A percentile compares a stretch with the other conserved stretches of the same genome.
These are phyloP conservation scores for Drosophila nannoptera DNA, from an alignment of 1,140 invertebrate species.

Conservation along the genomic window DNA sequence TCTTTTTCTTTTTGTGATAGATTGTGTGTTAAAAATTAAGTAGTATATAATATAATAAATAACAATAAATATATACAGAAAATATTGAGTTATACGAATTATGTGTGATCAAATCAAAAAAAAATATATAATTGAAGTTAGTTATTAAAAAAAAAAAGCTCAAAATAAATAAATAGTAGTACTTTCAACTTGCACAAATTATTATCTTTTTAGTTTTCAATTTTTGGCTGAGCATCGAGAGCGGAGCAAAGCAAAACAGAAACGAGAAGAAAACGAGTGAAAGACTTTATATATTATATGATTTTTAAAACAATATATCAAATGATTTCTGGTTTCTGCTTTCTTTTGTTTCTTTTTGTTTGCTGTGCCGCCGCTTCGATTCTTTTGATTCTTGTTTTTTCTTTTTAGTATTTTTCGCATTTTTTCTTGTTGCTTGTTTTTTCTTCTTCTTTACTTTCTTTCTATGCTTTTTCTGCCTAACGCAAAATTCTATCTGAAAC, in stretches of 20 bases:
- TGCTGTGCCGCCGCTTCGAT: conserved; percentile 24
- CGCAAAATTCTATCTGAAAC: conserved; percentile 46
- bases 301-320: conserved; percentile 4
- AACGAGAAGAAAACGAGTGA: conserved; percentile 8
- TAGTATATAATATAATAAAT: conserved; percentile 40
- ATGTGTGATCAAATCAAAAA: conserved; percentile 56
- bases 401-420: conserved; percentile 56
- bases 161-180: conserved; percentile 57
- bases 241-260: conserved; percentile 33
- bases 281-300: conserved; percentile 6
- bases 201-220: conserved; percentile 34
- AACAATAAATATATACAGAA: conserved; percentile 64
- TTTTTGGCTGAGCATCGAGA: conserved; percentile 35
- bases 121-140: conserved; percentile 32
- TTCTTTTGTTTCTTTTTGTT: conserved; percentile 33
- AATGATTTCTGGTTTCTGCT: conserved; percentile 19
- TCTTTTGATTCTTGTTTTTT: conserved; percentile 23
- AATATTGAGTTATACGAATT: conserved; percentile 64
- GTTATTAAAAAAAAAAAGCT: conserved; percentile 59
- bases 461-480: conserved; percentile 40
- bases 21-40: conserved; percentile 62
- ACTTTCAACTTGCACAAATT: conserved; percentile 78
- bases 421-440: conserved; percentile 74
- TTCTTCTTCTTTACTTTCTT: conserved; percentile 59
- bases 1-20: conserved; percentile 21